Base-by-base conservation (phyloP, 1,140 invertebrate genomes). In the Pomacea maculata region DNA sequence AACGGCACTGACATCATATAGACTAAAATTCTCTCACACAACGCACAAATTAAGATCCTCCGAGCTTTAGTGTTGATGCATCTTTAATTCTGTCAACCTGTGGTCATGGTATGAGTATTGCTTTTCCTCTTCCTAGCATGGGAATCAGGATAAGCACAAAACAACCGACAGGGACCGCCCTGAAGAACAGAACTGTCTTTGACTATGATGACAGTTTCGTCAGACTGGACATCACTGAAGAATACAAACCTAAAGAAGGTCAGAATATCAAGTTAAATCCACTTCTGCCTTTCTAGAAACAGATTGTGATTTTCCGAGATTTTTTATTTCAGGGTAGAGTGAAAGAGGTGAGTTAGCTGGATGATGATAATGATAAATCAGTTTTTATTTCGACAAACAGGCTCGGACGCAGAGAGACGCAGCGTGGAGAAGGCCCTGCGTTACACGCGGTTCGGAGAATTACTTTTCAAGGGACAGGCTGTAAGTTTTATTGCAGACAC, bases 71-170 rank as follows among this genome's bases (percentile, higher is more conserved):
- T 45, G 2, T 6, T 45, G 34, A 45, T 45, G 2, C 6, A 1
- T 55, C 70, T 11, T 21, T 52, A 45, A 8, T 68, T 45, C 12
- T 21, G 17, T 45, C 12, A 21, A 68, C 45, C 0, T 52, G 11
- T 7, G 68, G 17, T 21, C 14, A 70, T 34, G 45, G 67, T 2
- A 65, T 34, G 63, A 73, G 4, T 21, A 6, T 75, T 19, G 8
- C 29, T 79, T 70, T 63, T 6, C 10, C 34, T 6, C 34, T 34
- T 89, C 89, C 55, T 87, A 96, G 95, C 54, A 95, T 98, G 87
- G 97, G 97, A 1, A 94, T 95, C 88, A 91, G 94, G 54, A 96
- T 98, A 34, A 96, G 95, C 84, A 98, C 97, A 0, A 98, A 98
- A 93, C 94, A 95, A n/a, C 94, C 96, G 95, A 95, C 94, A 93